These are phyloP conservation scores for Romanogobio albipinnatus DNA, from an alignment of 2,113 vertebrate genomes.

Conservation along the genomic window DNA sequence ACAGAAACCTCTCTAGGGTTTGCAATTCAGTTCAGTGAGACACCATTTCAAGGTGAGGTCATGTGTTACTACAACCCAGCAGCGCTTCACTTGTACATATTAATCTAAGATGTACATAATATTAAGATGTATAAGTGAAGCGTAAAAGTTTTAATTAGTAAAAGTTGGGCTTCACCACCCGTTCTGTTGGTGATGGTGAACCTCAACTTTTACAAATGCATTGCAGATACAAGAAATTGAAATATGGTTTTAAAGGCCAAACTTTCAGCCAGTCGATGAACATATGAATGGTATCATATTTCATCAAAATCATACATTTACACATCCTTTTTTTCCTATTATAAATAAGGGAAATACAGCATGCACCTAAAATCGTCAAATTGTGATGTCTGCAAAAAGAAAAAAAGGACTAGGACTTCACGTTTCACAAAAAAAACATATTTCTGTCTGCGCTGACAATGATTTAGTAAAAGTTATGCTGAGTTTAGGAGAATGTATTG, in stretches of 20 bases:
- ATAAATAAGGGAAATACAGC: not conserved
- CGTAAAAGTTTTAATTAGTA: too few species aligned
- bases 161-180: too few species aligned
- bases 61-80: not conserved
- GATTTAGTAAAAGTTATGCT: not conserved
- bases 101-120: too few species aligned
- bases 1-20: constrained; percentile 16
- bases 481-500: not conserved
- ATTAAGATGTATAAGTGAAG: too few species aligned
- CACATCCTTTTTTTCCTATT: not conserved
- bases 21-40: not conserved
- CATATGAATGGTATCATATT: not conserved
- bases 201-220: not conserved
- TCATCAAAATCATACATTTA: not conserved
- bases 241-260: not conserved
- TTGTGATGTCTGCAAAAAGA: not conserved
- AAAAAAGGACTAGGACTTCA: not conserved
- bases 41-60: not conserved
- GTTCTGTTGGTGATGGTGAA: too few species aligned
- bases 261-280: not conserved
- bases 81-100: not conserved
- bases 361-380: not conserved
- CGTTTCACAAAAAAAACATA: not conserved
- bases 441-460: not conserved
- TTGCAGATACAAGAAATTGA: not conserved